A percentile compares a stretch with the other conserved stretches of the same genome.
Conservation (phyloP, 2,797 vertebrate genomes). For the Phoebastria nigripes region DNA sequence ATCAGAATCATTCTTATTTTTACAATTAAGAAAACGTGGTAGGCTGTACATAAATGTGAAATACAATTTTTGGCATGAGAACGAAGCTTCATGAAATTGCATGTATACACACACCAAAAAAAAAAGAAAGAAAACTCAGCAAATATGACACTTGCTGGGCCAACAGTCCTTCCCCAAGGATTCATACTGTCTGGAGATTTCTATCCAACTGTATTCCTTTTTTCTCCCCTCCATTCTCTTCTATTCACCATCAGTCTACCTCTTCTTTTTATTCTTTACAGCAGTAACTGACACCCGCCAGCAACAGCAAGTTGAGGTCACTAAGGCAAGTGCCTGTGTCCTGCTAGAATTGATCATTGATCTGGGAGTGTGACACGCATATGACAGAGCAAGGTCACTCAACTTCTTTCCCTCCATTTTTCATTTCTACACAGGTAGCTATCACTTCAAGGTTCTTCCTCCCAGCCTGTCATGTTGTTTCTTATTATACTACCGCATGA, state of each 20-base stretch:
- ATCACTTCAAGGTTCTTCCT: not conserved
- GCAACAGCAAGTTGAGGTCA: not conserved
- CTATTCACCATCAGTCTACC: not conserved
- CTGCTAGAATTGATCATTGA: not conserved
- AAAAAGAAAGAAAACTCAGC: not conserved
- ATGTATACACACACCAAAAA: rapidly evolving
- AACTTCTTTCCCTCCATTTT: not conserved
- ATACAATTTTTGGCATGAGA: not conserved
- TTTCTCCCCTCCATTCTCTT: not conserved
- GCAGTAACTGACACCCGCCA: not conserved
- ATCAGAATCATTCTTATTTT: not conserved
- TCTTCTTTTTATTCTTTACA: not conserved
- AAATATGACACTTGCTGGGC: not conserved
- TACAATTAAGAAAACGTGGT: not conserved
- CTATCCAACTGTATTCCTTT: not conserved
- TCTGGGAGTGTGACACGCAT: not conserved
- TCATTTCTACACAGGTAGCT: not conserved
- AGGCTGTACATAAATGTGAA: not conserved
- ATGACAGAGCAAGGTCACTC: not conserved
- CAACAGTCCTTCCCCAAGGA: not conserved
- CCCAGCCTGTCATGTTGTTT: not conserved
- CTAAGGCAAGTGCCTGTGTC: not conserved
- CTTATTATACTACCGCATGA: not conserved
- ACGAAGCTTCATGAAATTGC: not conserved
- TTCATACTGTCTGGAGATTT: not conserved